A percentile compares a stretch with the other conserved stretches of the same genome.
Evolutionary conservation across 1,140 invertebrate genomes (phyloP).

Genomic region (Adoxophyes honmai): DNA sequence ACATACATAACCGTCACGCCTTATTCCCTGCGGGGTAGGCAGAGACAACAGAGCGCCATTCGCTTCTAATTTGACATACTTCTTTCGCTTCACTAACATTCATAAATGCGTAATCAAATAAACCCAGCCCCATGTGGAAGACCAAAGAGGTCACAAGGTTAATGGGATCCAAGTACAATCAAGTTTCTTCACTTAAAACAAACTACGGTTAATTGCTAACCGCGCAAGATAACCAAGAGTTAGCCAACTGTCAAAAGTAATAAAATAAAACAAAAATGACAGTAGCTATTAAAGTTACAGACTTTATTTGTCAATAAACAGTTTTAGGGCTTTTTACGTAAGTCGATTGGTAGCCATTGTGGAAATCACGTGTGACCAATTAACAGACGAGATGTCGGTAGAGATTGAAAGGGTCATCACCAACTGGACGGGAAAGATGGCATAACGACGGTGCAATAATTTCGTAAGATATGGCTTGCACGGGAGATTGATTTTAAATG

Average conservation of each 20-base stretch:
- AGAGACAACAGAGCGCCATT: too few relatives aligned
- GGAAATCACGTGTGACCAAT: constrained; percentile 6
- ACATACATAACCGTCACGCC: too few relatives aligned
- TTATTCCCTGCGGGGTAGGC: too few relatives aligned
- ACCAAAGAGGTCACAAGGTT: too few relatives aligned
- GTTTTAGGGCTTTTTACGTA: constrained; percentile 5
- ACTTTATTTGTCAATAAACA: constrained; percentile 13
- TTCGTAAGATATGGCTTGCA: background rate
- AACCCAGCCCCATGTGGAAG: too few relatives aligned
- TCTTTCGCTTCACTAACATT: too few relatives aligned
- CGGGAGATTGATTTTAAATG: too few relatives aligned
- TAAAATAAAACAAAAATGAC: constrained; percentile 4
- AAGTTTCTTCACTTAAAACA: too few relatives aligned
- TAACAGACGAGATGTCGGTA: background rate
- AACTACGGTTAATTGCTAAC: background rate
- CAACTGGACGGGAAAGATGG: background rate
- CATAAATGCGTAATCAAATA: too few relatives aligned
- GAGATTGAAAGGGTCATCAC: background rate
- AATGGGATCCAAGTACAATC: too few relatives aligned
- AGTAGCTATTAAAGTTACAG: constrained; percentile 5
- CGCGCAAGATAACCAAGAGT: background rate
- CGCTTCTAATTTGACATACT: too few relatives aligned
- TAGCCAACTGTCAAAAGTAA: background rate
- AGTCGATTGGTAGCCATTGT: constrained; percentile 6
- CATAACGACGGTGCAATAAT: background rate